Percentiles rank a stretch among this genome's conserved stretches.
Evolutionary conservation across 1,140 invertebrate genomes (phyloP).

Genomic region (Apis laboriosa): DNA sequence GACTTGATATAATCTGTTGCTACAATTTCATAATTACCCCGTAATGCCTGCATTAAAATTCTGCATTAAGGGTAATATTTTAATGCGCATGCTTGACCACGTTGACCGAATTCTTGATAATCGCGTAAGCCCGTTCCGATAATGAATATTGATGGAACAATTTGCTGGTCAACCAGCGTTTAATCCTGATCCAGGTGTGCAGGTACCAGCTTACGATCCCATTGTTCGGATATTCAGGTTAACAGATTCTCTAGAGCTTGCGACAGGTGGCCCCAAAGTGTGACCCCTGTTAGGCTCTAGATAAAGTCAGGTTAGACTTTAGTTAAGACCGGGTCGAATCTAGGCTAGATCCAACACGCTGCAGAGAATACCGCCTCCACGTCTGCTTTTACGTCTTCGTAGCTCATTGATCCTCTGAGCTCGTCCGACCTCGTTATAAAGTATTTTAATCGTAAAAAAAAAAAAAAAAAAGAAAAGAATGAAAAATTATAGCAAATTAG

Average conservation of each 20-base stretch:
- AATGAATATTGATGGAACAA: conserved; percentile 31
- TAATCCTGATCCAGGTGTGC: conserved; percentile 29
- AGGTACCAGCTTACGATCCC: conserved; percentile 17
- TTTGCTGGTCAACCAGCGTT: conserved; percentile 26
- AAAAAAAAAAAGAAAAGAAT: too few species aligned
- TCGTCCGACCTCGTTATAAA: neutral
- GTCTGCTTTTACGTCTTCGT: neutral
- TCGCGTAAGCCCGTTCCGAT: neutral
- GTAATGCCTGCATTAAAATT: neutral
- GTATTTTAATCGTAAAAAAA: too few species aligned
- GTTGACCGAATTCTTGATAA: neutral
- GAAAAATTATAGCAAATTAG: too few species aligned
- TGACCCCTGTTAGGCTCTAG: conserved; percentile 26
- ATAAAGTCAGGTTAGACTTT: conserved; percentile 25
- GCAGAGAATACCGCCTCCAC: neutral
- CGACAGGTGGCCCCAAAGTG: conserved; percentile 42
- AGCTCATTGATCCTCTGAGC: neutral
- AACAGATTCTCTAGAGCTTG: conserved; percentile 36
- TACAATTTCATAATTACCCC: neutral
- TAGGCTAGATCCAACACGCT: neutral
- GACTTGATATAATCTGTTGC: neutral
- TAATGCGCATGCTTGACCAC: neutral
- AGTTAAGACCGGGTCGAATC: conserved; percentile 25
- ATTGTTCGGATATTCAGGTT: conserved; percentile 40
- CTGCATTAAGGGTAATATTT: neutral